Evolutionary conservation across 1,140 invertebrate genomes (phyloP).

Genomic region (Hyphantria cunea): DNA sequence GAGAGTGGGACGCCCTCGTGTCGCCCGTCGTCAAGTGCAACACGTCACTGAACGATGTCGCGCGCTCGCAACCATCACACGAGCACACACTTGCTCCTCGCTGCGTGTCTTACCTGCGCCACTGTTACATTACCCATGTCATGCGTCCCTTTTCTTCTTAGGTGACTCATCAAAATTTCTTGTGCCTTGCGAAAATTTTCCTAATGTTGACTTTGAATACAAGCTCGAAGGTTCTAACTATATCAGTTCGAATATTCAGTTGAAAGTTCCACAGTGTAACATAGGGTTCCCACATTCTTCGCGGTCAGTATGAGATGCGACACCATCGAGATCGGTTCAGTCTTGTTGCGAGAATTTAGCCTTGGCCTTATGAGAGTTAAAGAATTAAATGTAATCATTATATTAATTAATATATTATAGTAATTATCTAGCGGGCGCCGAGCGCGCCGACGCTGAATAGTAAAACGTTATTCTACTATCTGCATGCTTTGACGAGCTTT

Average conservation of each 20-base stretch:
- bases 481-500: constrained; percentile 82
- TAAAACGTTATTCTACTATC: constrained; percentile 76
- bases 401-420: constrained; percentile 63
- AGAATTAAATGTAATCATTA: constrained; percentile 77
- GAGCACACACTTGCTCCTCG: neutral
- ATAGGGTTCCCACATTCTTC: constrained; percentile 32
- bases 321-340: constrained; percentile 63
- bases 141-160: constrained; percentile 35
- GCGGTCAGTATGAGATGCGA: constrained; percentile 59
- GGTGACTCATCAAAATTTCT: constrained; percentile 58
- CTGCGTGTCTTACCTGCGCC: neutral
- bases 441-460: constrained; percentile 72
- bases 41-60: constrained; percentile 47
- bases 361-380: constrained; percentile 80
- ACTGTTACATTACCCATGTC: neutral
- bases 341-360: constrained; percentile 80
- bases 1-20: constrained; percentile 48
- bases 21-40: constrained; percentile 51
- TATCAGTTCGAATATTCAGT: constrained; percentile 29
- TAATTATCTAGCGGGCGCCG: constrained; percentile 55
- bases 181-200: constrained; percentile 71
- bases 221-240: constrained; percentile 37
- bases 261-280: constrained; percentile 33
- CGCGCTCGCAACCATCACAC: constrained; percentile 43
- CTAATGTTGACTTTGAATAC: constrained; percentile 41